Base-by-base conservation (phyloP, 2,113 vertebrate species). In the Oophaga pumilio region DNA sequence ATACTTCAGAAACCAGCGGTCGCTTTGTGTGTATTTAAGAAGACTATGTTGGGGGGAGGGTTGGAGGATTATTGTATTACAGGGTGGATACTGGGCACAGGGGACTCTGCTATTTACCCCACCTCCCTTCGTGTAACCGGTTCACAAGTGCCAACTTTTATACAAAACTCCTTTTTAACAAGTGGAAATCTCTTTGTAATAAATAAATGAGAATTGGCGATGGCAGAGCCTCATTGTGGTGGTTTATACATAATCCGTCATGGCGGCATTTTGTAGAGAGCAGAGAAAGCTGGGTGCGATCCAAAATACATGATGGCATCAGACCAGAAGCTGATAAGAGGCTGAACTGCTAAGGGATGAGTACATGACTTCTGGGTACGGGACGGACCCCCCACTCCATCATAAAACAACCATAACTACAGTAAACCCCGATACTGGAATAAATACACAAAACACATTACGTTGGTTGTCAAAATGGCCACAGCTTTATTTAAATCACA, bases 101-200 rank as follows among this genome's bases (percentile, higher is more conserved):
- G 79, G 71, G 81, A 60, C n/a, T 17, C 52, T 69, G 59, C 79
- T 82, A 82, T 87, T 11, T 76, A 83, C 28, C 24, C 69, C 4
- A 73, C n/a, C n/a, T 59, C 79, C 84, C 74, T 64, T 76, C 8
- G 79, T 82, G 79, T 49, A 50, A 11, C 69, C 69, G 68, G 59
- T 88, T 84, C 87, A 88, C 87, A 88, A 88, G 87, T 88, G 87
- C 87, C 87, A 88, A 88, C 69, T 88, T 88, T 88, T 88, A 88
- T 88, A 88, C 86, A 77, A 66, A 84, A 76, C 76, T 84, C 64
- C 57, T 88, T 88, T 86, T 83, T 88, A 87, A 88, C 82, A 82
- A 66, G 87, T 88, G 82, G 56, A 84, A 77, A 82, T 83, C 68
- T 88, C 79, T 88, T 88, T 88, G 87, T 88, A 88, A 83, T 77